Evolutionary conservation across 1,140 invertebrate genomes (phyloP).

Genomic region (Aradophagus sp.): DNA sequence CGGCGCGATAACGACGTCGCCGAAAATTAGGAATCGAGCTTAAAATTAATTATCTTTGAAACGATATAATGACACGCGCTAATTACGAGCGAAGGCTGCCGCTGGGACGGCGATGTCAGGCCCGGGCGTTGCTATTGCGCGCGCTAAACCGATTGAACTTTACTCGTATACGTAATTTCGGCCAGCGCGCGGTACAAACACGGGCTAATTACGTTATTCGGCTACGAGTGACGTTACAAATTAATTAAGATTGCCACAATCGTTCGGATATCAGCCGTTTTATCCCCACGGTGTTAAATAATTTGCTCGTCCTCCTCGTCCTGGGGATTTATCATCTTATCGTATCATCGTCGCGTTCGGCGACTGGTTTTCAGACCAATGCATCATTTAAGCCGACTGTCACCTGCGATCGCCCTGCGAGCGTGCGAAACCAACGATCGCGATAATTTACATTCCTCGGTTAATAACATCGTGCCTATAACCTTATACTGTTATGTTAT

Average conservation of each 20-base stretch:
- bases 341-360: too few species aligned
- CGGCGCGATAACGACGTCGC: conserved; percentile 3
- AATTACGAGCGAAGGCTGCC: conserved; percentile 11
- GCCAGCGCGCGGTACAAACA: conserved; percentile 8
- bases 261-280: conserved; percentile 1
- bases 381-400: conserved; percentile 10
- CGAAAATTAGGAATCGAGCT: conserved; percentile 39
- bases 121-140: conserved; percentile 25
- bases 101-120: background rate
- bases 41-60: conserved; percentile 41
- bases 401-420: conserved; percentile 18
- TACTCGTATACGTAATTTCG: conserved; percentile 25
- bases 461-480: conserved; percentile 17
- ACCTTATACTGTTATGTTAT: conserved; percentile 7
- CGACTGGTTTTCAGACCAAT: background rate
- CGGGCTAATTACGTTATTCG: conserved; percentile 27
- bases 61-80: conserved; percentile 17
- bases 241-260: conserved; percentile 28
- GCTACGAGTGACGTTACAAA: conserved; percentile 23
- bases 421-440: conserved; percentile 10
- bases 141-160: conserved; percentile 43
- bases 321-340: too few species aligned
- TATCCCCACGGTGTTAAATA: too few species aligned
- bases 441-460: conserved; percentile 23
- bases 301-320: too few species aligned